These are phyloP conservation scores for Dryas iulia DNA, from an alignment of 1,140 invertebrate species.

Conservation along the genomic window DNA sequence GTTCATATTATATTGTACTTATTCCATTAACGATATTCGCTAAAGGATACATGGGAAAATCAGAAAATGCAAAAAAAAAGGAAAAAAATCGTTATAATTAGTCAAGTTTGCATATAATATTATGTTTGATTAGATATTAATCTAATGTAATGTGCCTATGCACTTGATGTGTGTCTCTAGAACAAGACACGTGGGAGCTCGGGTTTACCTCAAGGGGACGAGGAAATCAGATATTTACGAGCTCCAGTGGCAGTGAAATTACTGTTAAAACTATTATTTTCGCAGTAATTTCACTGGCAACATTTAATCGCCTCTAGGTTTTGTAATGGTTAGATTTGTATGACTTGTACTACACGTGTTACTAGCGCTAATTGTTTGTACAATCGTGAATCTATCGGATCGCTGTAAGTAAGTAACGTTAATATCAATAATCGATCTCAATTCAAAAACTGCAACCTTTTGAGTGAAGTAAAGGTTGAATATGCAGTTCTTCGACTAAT, in stretches of 20 bases:
- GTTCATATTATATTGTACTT: constrained; percentile 78
- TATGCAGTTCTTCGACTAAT: too few species aligned
- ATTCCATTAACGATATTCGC: constrained; percentile 77
- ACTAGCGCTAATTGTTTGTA: not conserved
- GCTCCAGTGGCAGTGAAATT: constrained; percentile 19
- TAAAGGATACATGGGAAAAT: constrained; percentile 71
- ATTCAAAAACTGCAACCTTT: too few species aligned
- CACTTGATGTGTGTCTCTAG: constrained; percentile 64
- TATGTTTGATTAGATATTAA: constrained; percentile 76
- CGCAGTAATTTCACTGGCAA: constrained; percentile 11
- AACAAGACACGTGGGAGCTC: constrained; percentile 55
- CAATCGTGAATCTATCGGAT: not conserved
- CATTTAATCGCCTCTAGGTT: constrained; percentile 20
- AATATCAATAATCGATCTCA: too few species aligned
- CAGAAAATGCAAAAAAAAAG: constrained; percentile 61
- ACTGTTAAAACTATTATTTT: not conserved
- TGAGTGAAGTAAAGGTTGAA: too few species aligned
- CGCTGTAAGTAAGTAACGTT: not conserved
- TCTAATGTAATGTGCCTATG: constrained; percentile 77
- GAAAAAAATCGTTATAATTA: constrained; percentile 47
- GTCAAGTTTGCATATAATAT: constrained; percentile 76
- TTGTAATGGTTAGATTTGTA: constrained; percentile 8
- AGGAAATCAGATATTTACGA: constrained; percentile 12
- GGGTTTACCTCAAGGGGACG: constrained; percentile 47
- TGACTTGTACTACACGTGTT: constrained; percentile 1